Base-by-base conservation (phyloP, 2,888 invertebrate genomes). In the Anoncus sp. region DNA sequence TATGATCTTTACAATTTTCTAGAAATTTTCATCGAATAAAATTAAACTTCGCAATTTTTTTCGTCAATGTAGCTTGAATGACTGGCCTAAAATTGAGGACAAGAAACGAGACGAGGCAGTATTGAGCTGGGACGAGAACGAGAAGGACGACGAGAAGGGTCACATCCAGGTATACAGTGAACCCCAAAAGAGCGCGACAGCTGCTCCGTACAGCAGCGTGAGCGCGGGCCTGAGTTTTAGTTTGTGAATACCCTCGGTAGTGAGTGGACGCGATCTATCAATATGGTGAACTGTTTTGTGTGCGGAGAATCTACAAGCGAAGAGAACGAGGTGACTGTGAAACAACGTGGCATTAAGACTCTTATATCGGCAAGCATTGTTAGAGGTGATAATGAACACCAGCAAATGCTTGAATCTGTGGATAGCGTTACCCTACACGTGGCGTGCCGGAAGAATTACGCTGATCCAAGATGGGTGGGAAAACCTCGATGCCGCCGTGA, bases 221-320 rank as follows among this genome's bases (percentile, higher is more conserved):
- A 47, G 47, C 16, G 47, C 47, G 47, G 47, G 47, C 47, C 47
- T 3, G 47, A 20, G 47, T 47, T 20, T 18, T 20, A 47, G 47
- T 47, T 47, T 20, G 47, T 47, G 47, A 18, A 16, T 47, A 16
- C 47, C 18, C 16, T 18, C 16, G 47, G 4, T 20, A 10, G 20
- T 10, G 20, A 47, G 47, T 10, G 47, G 40, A 22, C 59, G 59
- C 14, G 43, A 22, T 43, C 18, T 22, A 43, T 43, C 5, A 60
- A 60, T 5, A 60, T 60, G 60, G 60, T n/a, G 16, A 45, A 60
- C 16, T 60, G 43, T 43, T 60, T 43, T 60, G 24, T 60, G 60
- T 60, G 24, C 16, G 43, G 60, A 45, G 10, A 60, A 45, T 27
- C 2, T 24, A 60, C 16, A 22, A 24, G 45, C n/a, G 27, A 40